These are phyloP conservation scores for Aspidiotus rigidus DNA, from an alignment of 2,888 invertebrate genomes.

Conservation along the genomic window DNA sequence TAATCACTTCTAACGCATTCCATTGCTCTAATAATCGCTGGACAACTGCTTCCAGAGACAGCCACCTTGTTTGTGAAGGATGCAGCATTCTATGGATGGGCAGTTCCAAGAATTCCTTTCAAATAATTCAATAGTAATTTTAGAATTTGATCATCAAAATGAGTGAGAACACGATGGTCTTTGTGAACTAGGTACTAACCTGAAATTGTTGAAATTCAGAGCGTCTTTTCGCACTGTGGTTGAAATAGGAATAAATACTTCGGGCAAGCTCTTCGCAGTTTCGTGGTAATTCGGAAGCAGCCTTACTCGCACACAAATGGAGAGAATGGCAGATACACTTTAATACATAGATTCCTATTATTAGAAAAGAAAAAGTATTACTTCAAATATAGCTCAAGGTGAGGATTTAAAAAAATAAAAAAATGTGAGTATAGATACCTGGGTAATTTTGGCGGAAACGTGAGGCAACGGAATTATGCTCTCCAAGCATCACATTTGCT, in stretches of 20 bases:
- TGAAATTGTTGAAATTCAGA: slow-evolving; percentile 38
- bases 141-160: not conserved
- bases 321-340: slow-evolving; percentile 20
- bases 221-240: slow-evolving; percentile 37
- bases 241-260: slow-evolving; percentile 39
- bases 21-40: slow-evolving; percentile 33
- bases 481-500: slow-evolving; percentile 13
- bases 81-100: slow-evolving; percentile 39
- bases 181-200: too few relatives aligned
- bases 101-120: slow-evolving; percentile 35
- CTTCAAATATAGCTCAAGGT: too few relatives aligned
- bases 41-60: slow-evolving; percentile 31
- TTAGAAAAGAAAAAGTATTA: too few relatives aligned
- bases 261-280: slow-evolving; percentile 40
- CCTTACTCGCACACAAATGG: slow-evolving; percentile 29
- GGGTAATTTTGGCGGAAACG: slow-evolving; percentile 10
- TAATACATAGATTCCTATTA: slow-evolving; percentile 7
- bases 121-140: not conserved
- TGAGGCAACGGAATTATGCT: slow-evolving; percentile 25
- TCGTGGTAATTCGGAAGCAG: slow-evolving; percentile 38
- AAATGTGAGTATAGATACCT: slow-evolving; percentile 6
- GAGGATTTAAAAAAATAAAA: not conserved
- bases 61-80: slow-evolving; percentile 40
- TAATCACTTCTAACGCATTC: slow-evolving; percentile 35
- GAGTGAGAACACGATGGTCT: not conserved